Base-by-base conservation (phyloP, 35 echinoderm and acorn worm genomes). In the Heliocidaris erythrogramma region DNA sequence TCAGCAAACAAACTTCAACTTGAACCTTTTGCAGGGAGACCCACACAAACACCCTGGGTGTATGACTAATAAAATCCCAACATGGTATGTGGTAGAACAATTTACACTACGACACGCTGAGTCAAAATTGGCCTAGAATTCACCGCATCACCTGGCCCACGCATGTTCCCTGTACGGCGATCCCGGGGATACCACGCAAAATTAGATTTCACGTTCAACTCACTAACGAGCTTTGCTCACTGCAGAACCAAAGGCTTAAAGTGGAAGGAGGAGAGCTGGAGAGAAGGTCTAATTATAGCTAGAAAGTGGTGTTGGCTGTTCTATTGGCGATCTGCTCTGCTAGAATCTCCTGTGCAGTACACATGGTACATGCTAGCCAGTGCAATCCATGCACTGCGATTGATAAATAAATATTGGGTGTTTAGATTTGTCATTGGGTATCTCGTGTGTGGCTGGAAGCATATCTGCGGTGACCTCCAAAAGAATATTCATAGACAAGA, bases 71-170 rank as follows among this genome's bases (percentile, higher is more conserved):
- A 78, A 78, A 78, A 78, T 78, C 65, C 65, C 65, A 78, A 27
- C 65, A 78, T 27, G 65, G 14, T 78, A 78, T 78, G 65, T 78
- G 65, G 65, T 78, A 24, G 65, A 78, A 78, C 65, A 78, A 78
- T 78, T 78, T 78, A 78, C 65, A 78, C 65, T 78, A 18, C 65
- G 65, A 78, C 65, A 78, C 65, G 65, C 65, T 78, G 65, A 78
- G 65, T 78, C 65, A 78, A 78, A 78, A 78, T 78, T 78, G 65
- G 65, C 65, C 65, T 78, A 78, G 65, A 78, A 78, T 78, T 78
- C 65, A 78, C 65, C 2, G 65, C 65, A 0, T 78, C 65, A 78
- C 65, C 65, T 78, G 65, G 65, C 65, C 65, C 65, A 78, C 65
- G 65, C 65, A 78, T 78, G 65, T 78, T 78, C 65, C 65, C 65